A percentile compares a stretch with the other conserved stretches of the same genome.
Conservation (phyloP, 2,797 vertebrate species). For the Heteromormyrus szaboi region DNA sequence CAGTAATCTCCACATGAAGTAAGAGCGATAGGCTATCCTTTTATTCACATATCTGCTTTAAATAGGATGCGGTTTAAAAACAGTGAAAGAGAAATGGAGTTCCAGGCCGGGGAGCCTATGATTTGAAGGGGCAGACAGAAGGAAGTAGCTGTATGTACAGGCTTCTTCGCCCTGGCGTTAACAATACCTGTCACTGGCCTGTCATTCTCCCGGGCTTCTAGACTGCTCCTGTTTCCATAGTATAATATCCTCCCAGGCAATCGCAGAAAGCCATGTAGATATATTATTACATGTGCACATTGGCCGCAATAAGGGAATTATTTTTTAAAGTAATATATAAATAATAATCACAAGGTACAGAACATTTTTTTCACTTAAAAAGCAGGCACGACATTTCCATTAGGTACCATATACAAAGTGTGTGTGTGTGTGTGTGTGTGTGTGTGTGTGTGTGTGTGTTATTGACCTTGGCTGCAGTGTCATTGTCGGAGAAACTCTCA, state of each 20-base stretch:
- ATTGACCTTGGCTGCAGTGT: neutral
- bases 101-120: neutral
- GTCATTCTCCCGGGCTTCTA: neutral
- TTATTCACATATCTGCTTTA: constrained; percentile 5
- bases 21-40: neutral
- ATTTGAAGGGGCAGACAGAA: neutral
- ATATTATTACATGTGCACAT: neutral
- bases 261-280: neutral
- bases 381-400: neutral
- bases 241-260: neutral
- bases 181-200: constrained; percentile 15
- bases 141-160: neutral
- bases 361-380: neutral
- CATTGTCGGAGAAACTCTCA: neutral
- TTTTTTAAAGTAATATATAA: neutral
- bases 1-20: neutral
- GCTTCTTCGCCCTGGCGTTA: neutral
- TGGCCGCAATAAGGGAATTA: neutral
- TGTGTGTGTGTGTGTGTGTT: neutral
- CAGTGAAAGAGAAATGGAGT: neutral
- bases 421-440: neutral
- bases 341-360: neutral
- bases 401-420: neutral
- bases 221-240: neutral
- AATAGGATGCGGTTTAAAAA: constrained; percentile 8